A percentile compares a stretch with the other conserved stretches of the same genome.
Evolutionary conservation across 1,140 invertebrate genomes (phyloP).

Genomic region (Drosophila carrolli): DNA sequence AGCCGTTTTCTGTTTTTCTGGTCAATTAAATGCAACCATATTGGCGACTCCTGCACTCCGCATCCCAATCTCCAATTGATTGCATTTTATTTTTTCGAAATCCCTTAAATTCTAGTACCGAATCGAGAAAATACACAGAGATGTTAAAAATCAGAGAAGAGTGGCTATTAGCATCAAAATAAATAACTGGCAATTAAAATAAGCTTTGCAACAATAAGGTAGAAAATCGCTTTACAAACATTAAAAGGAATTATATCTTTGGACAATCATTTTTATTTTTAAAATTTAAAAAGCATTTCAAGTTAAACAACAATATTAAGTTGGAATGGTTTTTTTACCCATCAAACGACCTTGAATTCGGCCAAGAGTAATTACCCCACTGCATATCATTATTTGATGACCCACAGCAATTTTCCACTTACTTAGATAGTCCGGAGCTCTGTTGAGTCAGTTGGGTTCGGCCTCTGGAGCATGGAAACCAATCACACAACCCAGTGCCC

Average conservation of each 20-base stretch:
- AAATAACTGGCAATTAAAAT: not conserved
- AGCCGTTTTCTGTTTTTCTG: conserved; percentile 74
- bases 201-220: not conserved
- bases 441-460: conserved; percentile 13
- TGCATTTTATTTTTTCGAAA: conserved; percentile 15
- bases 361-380: not conserved
- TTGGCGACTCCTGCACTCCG: conserved; percentile 29
- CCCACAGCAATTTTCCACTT: conserved; percentile 30
- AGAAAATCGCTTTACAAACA: not conserved
- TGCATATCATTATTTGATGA: conserved; percentile 12
- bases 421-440: conserved; percentile 15
- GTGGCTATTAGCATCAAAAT: not conserved
- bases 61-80: not conserved
- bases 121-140: not conserved
- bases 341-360: conserved; percentile 8
- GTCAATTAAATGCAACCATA: conserved; percentile 80
- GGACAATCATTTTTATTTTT: too few species aligned
- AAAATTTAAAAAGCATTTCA: too few species aligned
- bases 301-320: not conserved
- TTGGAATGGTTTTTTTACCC: too few species aligned
- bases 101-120: conserved; percentile 10
- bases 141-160: not conserved
- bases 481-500: conserved; percentile 12
- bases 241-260: not conserved
- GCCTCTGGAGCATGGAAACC: conserved; percentile 14